Conservation (phyloP, 2,113 vertebrate species). For the Ibidorhyncha struthersii region DNA sequence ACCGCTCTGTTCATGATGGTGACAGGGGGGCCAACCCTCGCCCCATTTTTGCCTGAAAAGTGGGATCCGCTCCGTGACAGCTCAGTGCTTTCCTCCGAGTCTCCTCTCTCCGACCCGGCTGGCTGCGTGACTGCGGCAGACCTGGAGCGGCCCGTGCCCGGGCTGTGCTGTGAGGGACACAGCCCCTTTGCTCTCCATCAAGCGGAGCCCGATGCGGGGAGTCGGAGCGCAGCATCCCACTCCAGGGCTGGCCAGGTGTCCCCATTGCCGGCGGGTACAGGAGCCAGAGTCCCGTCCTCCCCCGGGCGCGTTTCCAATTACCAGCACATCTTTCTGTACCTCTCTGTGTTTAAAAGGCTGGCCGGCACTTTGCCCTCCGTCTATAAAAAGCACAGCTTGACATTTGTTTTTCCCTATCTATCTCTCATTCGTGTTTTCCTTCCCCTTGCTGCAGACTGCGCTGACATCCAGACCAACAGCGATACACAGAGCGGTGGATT, state of each 20-base stretch:
- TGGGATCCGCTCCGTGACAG: not conserved
- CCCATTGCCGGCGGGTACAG: too few relatives aligned
- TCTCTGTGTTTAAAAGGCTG: not conserved
- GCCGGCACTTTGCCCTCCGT: not conserved
- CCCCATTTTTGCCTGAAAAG: not conserved
- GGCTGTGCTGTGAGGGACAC: not conserved
- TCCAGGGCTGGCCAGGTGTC: not conserved
- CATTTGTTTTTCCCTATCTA: not conserved
- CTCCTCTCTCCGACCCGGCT: not conserved
- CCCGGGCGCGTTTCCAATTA: not conserved
- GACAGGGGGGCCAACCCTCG: fast-evolving
- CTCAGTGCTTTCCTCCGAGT: not conserved
- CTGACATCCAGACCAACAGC: not conserved
- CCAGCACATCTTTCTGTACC: not conserved
- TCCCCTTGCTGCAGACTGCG: not conserved
- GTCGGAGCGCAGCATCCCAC: not conserved
- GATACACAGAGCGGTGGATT: not conserved
- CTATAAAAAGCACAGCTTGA: not conserved
- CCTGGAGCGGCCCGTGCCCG: not conserved
- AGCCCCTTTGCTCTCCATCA: not conserved
- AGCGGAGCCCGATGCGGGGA: not conserved
- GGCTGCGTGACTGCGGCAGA: fast-evolving
- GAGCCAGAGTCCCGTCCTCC: not conserved
- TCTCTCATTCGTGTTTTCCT: not conserved
- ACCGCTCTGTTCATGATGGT: not conserved